Conservation (phyloP, 2,888 invertebrate species). For the Suillia variegata region DNA sequence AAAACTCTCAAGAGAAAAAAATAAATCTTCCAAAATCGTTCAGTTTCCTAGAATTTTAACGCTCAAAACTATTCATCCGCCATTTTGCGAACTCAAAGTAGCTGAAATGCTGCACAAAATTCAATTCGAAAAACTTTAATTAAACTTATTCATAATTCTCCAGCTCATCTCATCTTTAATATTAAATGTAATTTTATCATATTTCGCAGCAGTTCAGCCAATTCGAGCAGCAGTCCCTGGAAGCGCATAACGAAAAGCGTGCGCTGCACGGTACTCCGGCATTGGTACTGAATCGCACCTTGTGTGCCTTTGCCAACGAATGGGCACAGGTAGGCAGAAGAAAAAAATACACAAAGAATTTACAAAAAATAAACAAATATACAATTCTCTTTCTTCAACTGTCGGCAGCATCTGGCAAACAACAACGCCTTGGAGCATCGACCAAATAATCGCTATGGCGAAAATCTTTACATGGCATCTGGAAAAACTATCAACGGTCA, state of each 20-base stretch:
- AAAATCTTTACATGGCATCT: constrained; percentile 81
- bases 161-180: no score
- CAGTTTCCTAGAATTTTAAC: no score
- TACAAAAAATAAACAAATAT: constrained; percentile 11
- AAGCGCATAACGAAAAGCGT: constrained; percentile 76
- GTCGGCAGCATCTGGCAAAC: constrained; percentile 66
- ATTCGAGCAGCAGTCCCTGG: constrained; percentile 75
- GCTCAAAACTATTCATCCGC: no score
- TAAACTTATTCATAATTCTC: no score
- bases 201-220: no score
- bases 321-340: constrained; percentile 67
- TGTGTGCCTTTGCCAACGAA: constrained; percentile 72
- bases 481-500: constrained; percentile 71
- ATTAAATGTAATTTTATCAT: no score
- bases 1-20: no score
- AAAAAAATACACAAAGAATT: not conserved
- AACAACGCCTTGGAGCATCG: constrained; percentile 74
- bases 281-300: constrained; percentile 68
- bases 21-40: no score
- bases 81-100: no score
- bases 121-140: no score
- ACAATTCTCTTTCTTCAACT: no score
- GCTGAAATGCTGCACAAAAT: no score
- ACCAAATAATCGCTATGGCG: constrained; percentile 78
- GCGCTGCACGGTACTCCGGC: constrained; percentile 72